phyloP scores from a whole-genome alignment of 2,113 vertebrate species.

The Tricholaema leucomelas region DNA sequence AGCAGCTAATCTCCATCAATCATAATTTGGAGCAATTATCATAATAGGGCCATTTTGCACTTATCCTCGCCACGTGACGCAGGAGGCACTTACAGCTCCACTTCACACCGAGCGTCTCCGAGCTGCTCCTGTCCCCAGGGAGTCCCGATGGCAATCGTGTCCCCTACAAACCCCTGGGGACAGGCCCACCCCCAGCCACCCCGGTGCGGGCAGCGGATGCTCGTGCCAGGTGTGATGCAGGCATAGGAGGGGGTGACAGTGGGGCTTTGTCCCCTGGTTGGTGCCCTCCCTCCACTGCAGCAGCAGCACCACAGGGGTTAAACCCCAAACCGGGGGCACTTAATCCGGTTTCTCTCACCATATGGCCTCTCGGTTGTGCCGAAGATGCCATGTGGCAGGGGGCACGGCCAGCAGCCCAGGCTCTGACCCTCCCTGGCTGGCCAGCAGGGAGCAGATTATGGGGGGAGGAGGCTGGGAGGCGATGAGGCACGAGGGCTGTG shows the following conservation, averaged over 20 bases:
- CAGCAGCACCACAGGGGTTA: not conserved
- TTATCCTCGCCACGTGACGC: slow-evolving; percentile 36
- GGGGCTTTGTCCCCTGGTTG: not conserved
- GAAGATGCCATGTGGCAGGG: not conserved
- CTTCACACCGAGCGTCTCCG: slow-evolving; percentile 11
- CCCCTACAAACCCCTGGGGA: not conserved
- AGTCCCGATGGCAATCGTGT: not conserved
- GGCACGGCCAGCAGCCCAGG: not conserved
- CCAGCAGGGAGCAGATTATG: not conserved
- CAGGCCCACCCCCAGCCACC: not conserved
- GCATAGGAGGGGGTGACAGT: rapidly evolving
- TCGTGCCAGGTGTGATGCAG: rapidly evolving
- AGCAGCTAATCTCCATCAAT: slow-evolving; percentile 67
- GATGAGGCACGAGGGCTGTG: not conserved
- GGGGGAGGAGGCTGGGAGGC: not conserved
- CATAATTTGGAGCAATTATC: slow-evolving; percentile 57
- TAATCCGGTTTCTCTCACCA: not conserved
- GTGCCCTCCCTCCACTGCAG: rapidly evolving
- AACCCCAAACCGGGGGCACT: rapidly evolving
- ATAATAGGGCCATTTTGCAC: slow-evolving; percentile 65
- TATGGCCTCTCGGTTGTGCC: rapidly evolving
- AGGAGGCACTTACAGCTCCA: slow-evolving; percentile 45
- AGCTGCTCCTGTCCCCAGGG: not conserved
- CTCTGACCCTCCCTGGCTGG: not conserved
- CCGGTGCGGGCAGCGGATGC: rapidly evolving